Evolutionary conservation across 2,113 vertebrate species (phyloP), one percentile per base, ranked within the genome.

Genomic region (Serinus canaria): DNA sequence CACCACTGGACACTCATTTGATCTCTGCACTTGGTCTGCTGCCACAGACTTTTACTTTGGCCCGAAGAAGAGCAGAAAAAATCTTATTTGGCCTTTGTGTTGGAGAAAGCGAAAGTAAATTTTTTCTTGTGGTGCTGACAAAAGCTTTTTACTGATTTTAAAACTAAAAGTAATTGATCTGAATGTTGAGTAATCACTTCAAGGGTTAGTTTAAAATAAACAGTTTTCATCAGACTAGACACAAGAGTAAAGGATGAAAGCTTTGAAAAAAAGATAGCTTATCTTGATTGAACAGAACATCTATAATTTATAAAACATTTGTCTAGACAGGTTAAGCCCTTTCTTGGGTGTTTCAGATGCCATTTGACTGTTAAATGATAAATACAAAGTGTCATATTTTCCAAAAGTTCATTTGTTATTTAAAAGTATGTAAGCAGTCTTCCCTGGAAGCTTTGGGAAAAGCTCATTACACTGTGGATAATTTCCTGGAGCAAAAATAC

Each of bases 151-250:
- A 43, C 43, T 64, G 35, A 22, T 17, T 84, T 84, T 87, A 58
- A 90, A 92, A 90, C 49, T 86, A 76, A 81, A 85, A 83, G 33
- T 72, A 88, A 89, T 89, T 90, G 50, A 92, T 68, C 77, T 95
- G 52, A 90, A 89, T 70, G 24, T 49, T 84, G 56, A 77, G 52
- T 59, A 81, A 72, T 77, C 66, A 41, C 69, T 64, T 92, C 49
- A 80, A 80, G 31, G 15, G 77, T 93, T 77, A 72, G 15, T 83
- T 78, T 81, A 87, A 93, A 86, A 68, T 56, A 91, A 93, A 78
- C 18, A 75, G 17, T 67, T 83, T 91, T 84, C 58, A 81, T 31
- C 44, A 75, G 64, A 81, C 15, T 37, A 63, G 60, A 56, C 14
- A 52, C 1, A 59, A 43, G 13, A 75, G 3, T 33, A 78, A 74